Conservation (phyloP, 2,113 vertebrate genomes). For the Rhea pennata region DNA sequence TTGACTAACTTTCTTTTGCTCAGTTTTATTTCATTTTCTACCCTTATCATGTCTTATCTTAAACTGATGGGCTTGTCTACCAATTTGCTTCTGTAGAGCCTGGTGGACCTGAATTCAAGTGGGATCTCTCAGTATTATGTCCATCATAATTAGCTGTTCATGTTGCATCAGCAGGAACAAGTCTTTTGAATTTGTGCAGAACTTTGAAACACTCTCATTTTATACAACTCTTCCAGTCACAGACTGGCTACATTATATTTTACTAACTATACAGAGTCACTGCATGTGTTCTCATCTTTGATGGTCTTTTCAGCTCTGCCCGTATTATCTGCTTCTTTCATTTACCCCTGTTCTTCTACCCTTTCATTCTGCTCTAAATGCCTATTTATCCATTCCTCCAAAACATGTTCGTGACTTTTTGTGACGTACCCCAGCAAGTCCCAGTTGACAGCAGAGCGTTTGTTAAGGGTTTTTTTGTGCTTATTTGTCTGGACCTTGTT, state of each 20-base stretch:
- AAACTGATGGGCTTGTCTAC: neutral
- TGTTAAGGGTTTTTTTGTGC: neutral
- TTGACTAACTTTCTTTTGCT: neutral
- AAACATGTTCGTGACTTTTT: neutral
- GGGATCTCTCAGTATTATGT: neutral
- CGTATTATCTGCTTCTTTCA: neutral
- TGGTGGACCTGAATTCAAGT: neutral
- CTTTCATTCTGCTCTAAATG: neutral
- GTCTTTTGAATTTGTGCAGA: neutral
- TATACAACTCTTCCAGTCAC: neutral
- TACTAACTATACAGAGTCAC: neutral
- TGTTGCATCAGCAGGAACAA: neutral
- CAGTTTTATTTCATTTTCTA: neutral
- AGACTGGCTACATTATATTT: neutral
- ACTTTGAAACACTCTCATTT: neutral
- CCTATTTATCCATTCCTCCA: neutral
- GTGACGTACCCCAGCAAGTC: neutral
- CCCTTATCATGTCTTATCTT: neutral
- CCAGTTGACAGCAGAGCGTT: neutral
- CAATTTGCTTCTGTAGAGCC: neutral
- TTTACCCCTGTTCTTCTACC: neutral
- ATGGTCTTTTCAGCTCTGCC: neutral
- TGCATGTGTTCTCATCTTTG: neutral
- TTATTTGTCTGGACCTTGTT: neutral
- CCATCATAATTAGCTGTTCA: neutral